A percentile compares a stretch with the other conserved stretches of the same genome.
These are phyloP conservation scores for Cotesia congregata DNA, from an alignment of 2,888 invertebrate genomes.

Conservation along the genomic window DNA sequence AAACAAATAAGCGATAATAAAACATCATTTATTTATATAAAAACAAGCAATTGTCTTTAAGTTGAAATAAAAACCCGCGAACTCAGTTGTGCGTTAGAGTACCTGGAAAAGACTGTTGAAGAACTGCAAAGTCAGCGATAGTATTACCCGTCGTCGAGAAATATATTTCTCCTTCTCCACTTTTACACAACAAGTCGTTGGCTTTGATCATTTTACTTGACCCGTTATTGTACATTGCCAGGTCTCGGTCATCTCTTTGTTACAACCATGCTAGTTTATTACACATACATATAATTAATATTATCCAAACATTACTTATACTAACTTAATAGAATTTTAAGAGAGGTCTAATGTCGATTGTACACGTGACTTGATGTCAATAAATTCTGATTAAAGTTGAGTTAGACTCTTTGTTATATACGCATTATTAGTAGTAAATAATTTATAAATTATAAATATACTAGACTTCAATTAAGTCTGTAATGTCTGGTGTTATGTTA, in stretches of 20 bases:
- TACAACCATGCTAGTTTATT: background rate
- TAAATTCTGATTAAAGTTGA: conserved; percentile 11
- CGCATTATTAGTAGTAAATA: background rate
- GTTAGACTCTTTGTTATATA: background rate
- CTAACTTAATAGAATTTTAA: conserved; percentile 32
- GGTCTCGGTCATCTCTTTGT: conserved; percentile 25
- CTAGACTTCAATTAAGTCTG: background rate
- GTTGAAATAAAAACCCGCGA: background rate
- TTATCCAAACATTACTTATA: conserved; percentile 24
- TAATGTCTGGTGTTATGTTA: background rate
- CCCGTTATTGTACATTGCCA: conserved; percentile 9
- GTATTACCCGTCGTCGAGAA: conserved; percentile 30
- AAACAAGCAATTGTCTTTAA: background rate
- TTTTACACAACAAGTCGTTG: conserved; percentile 11
- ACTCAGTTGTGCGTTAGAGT: background rate
- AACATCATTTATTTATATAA: background rate
- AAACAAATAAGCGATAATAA: background rate
- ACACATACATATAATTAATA: background rate
- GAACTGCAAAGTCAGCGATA: conserved; percentile 23
- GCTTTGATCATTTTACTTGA: conserved; percentile 6
- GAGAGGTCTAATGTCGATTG: conserved; percentile 39
- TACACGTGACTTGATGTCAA: conserved; percentile 4
- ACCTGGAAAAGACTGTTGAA: conserved; percentile 16
- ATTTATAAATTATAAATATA: background rate
- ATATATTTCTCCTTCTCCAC: conserved; percentile 42